phyloP scores from a whole-genome alignment of 2,888 invertebrate species.

The Caenorhabditis sp. region DNA sequence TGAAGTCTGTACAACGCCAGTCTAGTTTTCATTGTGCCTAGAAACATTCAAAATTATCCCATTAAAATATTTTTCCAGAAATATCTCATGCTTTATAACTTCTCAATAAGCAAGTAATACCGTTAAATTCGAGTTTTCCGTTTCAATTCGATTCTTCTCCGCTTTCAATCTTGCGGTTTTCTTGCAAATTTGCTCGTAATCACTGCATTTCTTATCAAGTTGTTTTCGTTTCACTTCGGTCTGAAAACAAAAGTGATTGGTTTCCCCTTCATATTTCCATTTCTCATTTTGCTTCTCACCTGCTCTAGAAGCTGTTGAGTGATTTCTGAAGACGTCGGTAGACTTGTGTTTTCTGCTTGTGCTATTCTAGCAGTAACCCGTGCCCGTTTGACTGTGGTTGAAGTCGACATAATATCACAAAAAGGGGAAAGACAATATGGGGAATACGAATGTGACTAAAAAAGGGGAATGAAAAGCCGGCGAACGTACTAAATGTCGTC shows the following conservation, averaged over 20 bases:
- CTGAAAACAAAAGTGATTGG: conserved; percentile 43
- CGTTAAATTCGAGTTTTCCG: conserved; percentile 28
- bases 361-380: conserved; percentile 64
- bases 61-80: neutral
- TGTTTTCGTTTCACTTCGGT: conserved; percentile 62
- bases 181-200: conserved; percentile 65
- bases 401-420: conserved; percentile 51
- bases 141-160: conserved; percentile 36
- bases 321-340: conserved; percentile 62
- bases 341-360: conserved; percentile 52
- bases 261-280: neutral
- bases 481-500: conserved; percentile 59
- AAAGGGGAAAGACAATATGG: conserved; percentile 17
- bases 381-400: conserved; percentile 58
- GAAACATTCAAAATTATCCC: too few relatives aligned
- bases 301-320: conserved; percentile 55
- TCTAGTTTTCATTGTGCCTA: too few relatives aligned
- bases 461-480: conserved; percentile 27
- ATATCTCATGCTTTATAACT: too few relatives aligned
- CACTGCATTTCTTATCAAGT: conserved; percentile 64
- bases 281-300: conserved; percentile 39
- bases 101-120: conserved; percentile 19
- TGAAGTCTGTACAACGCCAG: neutral
- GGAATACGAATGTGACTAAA: neutral
- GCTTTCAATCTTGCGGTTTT: conserved; percentile 42